Evolutionary conservation across 2,797 vertebrate genomes (phyloP).

Genomic region (Galagoides demidoff): DNA sequence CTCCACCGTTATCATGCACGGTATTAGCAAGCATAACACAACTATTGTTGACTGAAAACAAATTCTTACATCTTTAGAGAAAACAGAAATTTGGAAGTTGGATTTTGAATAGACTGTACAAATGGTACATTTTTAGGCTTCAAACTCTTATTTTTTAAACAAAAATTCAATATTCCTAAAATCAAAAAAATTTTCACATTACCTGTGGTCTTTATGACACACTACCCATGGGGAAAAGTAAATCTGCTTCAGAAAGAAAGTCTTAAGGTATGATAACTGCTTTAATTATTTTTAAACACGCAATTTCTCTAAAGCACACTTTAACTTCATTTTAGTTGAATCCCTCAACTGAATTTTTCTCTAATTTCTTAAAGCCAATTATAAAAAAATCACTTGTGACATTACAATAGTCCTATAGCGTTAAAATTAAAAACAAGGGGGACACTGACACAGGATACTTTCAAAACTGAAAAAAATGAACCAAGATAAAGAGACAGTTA

Average conservation of each 20-base stretch:
- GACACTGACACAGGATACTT: background rate
- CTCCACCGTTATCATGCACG: conserved; percentile 67
- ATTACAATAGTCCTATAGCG: background rate
- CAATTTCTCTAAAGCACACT: background rate
- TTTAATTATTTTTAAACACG: conserved; percentile 32
- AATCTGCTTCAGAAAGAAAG: background rate
- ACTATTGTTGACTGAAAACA: conserved; percentile 88
- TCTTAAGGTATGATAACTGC: background rate
- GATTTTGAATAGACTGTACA: conserved; percentile 77
- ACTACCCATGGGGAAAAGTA: background rate
- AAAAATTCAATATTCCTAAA: conserved; percentile 44
- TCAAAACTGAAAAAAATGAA: conserved; percentile 10
- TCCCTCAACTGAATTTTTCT: conserved; percentile 41
- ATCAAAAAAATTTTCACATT: background rate
- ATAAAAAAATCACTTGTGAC: conserved; percentile 44
- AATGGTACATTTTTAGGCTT: conserved; percentile 21
- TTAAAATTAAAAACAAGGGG: conserved; percentile 53
- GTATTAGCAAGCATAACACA: conserved; percentile 88
- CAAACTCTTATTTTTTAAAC: background rate
- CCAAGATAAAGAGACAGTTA: background rate
- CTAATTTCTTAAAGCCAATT: conserved; percentile 32
- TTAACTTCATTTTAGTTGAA: conserved; percentile 52
- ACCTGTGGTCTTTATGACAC: background rate
- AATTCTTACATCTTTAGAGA: conserved; percentile 76
- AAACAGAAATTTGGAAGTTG: conserved; percentile 83